phyloP scores from a whole-genome alignment of 2,113 vertebrate species.

The Sciurus niger region DNA sequence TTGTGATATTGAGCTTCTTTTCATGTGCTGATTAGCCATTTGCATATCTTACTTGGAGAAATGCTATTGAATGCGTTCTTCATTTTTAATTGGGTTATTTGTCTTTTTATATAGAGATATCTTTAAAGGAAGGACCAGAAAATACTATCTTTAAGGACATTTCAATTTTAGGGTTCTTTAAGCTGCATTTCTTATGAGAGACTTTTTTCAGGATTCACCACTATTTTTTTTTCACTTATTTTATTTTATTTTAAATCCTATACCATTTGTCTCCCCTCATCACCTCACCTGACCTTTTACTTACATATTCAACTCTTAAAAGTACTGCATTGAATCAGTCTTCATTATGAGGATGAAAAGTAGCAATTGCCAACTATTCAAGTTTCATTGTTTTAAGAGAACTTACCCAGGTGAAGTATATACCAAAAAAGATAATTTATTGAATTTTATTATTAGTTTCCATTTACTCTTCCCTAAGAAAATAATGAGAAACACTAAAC shows the following conservation, averaged over 20 bases:
- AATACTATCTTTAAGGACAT: neutral
- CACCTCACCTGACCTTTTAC: neutral
- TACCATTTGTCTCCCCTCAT: neutral
- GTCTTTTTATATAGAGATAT: neutral
- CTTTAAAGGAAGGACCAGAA: neutral
- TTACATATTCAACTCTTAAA: neutral
- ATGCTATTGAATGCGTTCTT: neutral
- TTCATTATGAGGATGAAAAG: neutral
- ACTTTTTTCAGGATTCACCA: neutral
- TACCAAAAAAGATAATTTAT: neutral
- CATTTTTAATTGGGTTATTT: neutral
- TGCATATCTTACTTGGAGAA: neutral
- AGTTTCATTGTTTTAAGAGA: neutral
- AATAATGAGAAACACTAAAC: neutral
- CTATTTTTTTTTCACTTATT: neutral
- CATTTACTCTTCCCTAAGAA: neutral
- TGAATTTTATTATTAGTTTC: neutral
- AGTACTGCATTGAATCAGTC: neutral
- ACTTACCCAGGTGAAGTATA: neutral
- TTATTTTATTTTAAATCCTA: constrained; percentile 11
- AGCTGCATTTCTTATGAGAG: neutral
- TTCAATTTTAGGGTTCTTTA: neutral
- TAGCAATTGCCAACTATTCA: neutral
- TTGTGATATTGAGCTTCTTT: neutral
- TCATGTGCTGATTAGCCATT: neutral